Evolutionary conservation across 2,797 vertebrate genomes (phyloP), one percentile per base, ranked within the genome.

Genomic region (Acipenser ruthenus): DNA sequence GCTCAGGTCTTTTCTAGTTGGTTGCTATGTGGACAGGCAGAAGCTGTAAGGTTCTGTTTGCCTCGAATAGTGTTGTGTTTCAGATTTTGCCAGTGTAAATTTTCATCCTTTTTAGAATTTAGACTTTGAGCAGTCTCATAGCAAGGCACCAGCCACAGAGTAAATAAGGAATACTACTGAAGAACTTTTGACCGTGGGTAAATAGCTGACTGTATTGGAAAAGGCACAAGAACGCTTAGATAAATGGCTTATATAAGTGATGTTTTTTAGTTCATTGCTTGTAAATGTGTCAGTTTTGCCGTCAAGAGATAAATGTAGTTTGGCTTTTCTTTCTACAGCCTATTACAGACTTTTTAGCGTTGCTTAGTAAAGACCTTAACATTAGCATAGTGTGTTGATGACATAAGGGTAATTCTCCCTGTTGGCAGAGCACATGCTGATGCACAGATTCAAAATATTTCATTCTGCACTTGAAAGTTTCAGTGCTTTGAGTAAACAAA

Each of bases 31-130:
- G 48, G 66, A 62, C 67, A 47, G 51, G 50, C 11, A 47, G 55
- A 64, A 50, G 23, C 59, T 53, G 63, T 18, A 58, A 50, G 66
- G 48, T 60, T 67, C 66, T 70, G 56, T 72, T 68, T 68, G 52
- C 62, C 60, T 64, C 15, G 23, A 68, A 66, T 47, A 37, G 52
- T 72, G 53, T 68, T 70, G 66, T 37, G 37, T 69, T 68, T 65
- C 66, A 65, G 59, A 58, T 65, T 64, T 67, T 66, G 72, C 65
- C 72, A 69, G 56, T 69, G 69, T 71, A 69, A 71, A 65, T 68
- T 60, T 62, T 12, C 53, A n/a, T 62, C 52, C 63, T 70, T 71
- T 74, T 69, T 10, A 37, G 37, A 37, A 37, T 37, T 37, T 37
- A 37, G 37, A 37, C 37, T 37, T 37, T 37, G 37, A 37, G 37